These are phyloP conservation scores for Smittia sp. DNA, from an alignment of 2,888 invertebrate species.

Conservation along the genomic window DNA sequence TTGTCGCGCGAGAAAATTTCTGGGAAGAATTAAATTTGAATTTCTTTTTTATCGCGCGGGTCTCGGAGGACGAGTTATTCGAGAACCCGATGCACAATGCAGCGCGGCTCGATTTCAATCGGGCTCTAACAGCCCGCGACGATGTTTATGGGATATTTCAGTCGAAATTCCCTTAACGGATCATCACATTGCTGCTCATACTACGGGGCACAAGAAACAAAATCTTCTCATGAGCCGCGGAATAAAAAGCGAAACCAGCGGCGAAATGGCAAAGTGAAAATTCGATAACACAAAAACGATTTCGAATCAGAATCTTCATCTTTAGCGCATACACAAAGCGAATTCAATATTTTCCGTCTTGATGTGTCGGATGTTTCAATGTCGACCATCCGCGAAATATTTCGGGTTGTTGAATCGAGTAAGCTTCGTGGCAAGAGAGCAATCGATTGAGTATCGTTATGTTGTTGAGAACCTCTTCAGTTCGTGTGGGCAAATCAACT, in stretches of 20 bases:
- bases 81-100: constrained; percentile 21
- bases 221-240: not conserved
- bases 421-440: too few species aligned
- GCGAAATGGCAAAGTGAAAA: not conserved
- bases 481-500: too few species aligned
- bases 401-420: too few species aligned
- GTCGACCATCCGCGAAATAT: too few species aligned
- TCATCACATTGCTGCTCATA: constrained; percentile 7
- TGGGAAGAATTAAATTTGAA: constrained; percentile 24
- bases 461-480: too few species aligned
- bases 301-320: not conserved
- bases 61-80: constrained; percentile 23
- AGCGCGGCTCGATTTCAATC: not conserved
- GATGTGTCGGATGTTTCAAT: not conserved
- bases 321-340: not conserved
- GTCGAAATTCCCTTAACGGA: not conserved
- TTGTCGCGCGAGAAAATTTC: constrained; percentile 18
- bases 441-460: too few species aligned
- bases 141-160: constrained; percentile 22
- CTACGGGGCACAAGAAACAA: not conserved
- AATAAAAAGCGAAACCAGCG: constrained; percentile 5
- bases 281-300: not conserved
- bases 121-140: too few species aligned
- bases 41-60: constrained; percentile 16
- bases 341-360: not conserved